Conservation (phyloP, 2,113 vertebrate species). For the Pyrgilauda ruficollis region DNA sequence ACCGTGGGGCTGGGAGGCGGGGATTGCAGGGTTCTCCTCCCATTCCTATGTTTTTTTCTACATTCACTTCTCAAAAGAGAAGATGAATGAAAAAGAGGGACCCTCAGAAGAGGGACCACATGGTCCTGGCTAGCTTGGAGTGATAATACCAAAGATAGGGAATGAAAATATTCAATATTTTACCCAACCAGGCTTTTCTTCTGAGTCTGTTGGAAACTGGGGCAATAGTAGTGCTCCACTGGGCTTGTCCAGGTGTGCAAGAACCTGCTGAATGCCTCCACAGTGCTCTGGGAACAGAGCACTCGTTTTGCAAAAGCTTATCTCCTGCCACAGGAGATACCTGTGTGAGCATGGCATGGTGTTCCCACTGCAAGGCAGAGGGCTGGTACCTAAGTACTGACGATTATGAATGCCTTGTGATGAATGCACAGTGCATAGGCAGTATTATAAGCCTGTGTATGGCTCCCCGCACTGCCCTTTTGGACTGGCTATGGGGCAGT, state of each 20-base stretch:
- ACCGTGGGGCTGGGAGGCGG: neutral
- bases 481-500: neutral
- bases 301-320: neutral
- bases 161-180: neutral
- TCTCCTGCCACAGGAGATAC: neutral
- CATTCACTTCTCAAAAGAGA: neutral
- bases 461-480: rapidly evolving
- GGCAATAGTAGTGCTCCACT: neutral
- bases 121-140: neutral
- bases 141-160: neutral
- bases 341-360: too few relatives aligned
- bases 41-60: neutral
- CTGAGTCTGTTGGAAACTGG: neutral
- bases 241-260: neutral
- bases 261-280: rapidly evolving
- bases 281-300: neutral
- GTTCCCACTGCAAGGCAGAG: neutral
- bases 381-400: neutral
- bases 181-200: neutral
- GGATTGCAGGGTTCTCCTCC: neutral
- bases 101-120: neutral
- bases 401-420: neutral
- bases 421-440: neutral
- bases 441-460: rapidly evolving
- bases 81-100: neutral